Evolutionary conservation across 2,797 vertebrate species (phyloP), one percentile per base, ranked within the genome.

Genomic region (Gambelia wislizenii): DNA sequence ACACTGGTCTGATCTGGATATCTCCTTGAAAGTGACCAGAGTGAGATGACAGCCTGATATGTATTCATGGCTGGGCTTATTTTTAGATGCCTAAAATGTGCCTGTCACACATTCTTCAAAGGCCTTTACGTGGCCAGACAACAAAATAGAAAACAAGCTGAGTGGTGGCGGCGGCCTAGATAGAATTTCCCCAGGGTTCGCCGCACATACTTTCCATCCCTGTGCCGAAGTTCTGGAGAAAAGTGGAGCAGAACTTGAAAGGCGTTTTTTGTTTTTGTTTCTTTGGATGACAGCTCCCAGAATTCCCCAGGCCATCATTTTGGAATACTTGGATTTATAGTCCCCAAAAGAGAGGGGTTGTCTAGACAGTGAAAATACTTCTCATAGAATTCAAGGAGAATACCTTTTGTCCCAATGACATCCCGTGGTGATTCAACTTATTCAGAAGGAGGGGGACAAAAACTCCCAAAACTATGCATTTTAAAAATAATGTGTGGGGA

Each of bases 231-330:
- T 85, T 83, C 74, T 72, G 85, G 85, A 84, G 83, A 77, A 92
- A 94, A 76, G 6, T 90, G 89, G 93, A 84, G 87, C 92, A 80
- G 77, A 76, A 9, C 36, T 36, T 92, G 88, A 30, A 70, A 92
- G 84, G 30, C 27, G 25, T 64, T 33, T 67, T 59, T 59, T 22
- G 18, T 22, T 59, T 25, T 25, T 16, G 69, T 36, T 74, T 74
- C 36, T 75, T 75, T 75, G 7, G 6, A 10, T 25, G 25, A 18
- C 33, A 56, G 2, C 6, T 79, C 77, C 33, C 33, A 79, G 49
- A 54, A 79, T 79, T n/a, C 49, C 77, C 77, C 33, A 36, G 76
- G n/a, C 3, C 14, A 52, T 27, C 47, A 16, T 44, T 33, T 20
- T 27, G 76, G 42, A 7, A 47, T 75, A 2, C 39, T 75, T 39